A percentile compares a stretch with the other conserved stretches of the same genome.
Evolutionary conservation across 2,797 vertebrate genomes (phyloP).

Genomic region (Crocodylus rhombifer): DNA sequence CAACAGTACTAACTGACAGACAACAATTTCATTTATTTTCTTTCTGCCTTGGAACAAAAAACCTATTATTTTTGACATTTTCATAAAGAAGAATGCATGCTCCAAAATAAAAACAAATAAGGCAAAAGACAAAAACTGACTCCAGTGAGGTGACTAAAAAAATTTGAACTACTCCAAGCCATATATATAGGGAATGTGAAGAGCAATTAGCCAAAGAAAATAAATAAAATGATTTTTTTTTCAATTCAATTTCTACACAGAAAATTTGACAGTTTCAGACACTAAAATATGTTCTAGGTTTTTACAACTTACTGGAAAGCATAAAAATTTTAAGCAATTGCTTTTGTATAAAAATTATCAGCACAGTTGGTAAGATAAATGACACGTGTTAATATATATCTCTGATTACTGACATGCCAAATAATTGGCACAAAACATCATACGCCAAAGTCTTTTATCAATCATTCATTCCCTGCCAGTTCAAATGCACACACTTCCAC

Average conservation of each 20-base stretch:
- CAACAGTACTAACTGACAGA: too few relatives aligned
- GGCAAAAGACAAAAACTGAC: background rate
- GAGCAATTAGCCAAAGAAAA: background rate
- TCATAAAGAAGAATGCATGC: too few relatives aligned
- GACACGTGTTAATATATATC: background rate
- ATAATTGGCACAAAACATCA: background rate
- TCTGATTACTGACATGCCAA: slow-evolving; percentile 33
- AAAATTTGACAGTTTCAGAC: background rate
- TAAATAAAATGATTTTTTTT: background rate
- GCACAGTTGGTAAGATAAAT: slow-evolving; percentile 1
- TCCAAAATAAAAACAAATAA: background rate
- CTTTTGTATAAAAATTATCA: background rate
- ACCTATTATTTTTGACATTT: too few relatives aligned
- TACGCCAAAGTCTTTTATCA: slow-evolving; percentile 1
- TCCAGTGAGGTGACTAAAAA: background rate
- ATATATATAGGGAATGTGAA: background rate
- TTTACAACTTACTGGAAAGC: background rate
- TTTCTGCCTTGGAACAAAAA: too few relatives aligned
- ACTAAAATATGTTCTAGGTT: background rate
- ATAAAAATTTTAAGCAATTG: background rate
- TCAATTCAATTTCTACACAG: background rate
- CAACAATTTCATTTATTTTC: too few relatives aligned
- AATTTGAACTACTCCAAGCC: background rate
- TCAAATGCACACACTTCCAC: background rate
- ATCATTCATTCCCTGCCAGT: slow-evolving; percentile 11